phyloP scores from a whole-genome alignment of 2,888 invertebrate species.

The Rotaria magnacalcarata region DNA sequence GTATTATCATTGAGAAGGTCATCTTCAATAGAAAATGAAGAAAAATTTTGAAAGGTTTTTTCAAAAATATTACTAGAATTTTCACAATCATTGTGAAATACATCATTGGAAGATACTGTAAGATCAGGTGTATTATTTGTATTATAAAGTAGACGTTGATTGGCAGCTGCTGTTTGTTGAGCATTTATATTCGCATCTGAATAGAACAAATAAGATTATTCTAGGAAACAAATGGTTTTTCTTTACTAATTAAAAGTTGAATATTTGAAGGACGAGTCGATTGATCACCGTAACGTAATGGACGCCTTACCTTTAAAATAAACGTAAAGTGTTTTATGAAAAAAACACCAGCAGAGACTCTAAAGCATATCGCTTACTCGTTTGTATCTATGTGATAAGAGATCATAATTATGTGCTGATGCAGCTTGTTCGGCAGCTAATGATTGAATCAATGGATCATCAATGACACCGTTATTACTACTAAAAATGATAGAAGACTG shows the following conservation, averaged over 20 bases:
- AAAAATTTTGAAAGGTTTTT: no score
- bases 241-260: neutral
- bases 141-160: neutral
- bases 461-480: constrained; percentile 10
- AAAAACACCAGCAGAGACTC: no score
- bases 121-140: neutral
- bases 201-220: neutral
- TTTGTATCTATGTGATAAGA: neutral
- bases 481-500: neutral
- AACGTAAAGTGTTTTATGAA: neutral
- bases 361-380: neutral
- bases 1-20: constrained; percentile 31
- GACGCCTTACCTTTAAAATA: neutral
- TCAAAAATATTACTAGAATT: neutral
- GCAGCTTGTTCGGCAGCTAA: constrained; percentile 35
- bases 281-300: constrained; percentile 36
- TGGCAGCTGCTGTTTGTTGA: neutral
- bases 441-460: constrained; percentile 35
- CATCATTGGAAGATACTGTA: neutral
- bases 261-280: constrained; percentile 21
- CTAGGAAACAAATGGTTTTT: neutral
- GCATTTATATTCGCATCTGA: constrained; percentile 17
- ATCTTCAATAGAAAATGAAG: neutral
- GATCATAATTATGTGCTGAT: neutral
- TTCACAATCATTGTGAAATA: neutral